Evolutionary conservation across 2,113 vertebrate genomes (phyloP), one percentile per base, ranked within the genome.

Genomic region (Ivindomyrus marchei): DNA sequence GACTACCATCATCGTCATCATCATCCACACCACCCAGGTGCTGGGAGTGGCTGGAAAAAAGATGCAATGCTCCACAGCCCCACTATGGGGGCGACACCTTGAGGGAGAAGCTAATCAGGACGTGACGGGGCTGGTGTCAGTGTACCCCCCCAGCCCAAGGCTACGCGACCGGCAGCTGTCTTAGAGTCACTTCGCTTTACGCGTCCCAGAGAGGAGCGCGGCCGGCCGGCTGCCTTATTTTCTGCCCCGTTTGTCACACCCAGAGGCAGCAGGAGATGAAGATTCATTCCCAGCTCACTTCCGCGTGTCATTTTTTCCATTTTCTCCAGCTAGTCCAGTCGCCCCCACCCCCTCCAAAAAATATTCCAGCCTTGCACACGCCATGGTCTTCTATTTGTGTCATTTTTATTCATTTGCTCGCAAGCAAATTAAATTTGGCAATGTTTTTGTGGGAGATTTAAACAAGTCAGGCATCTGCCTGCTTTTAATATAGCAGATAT

Each of bases 401-500:
- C 50, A 36, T 87, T 53, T 87, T 53, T 36, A 31, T 47, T 87
- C 50, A 42, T 58, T 89, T 85, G n/a, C 56, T 66, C 19, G 21
- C 80, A 7, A 42, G 53, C 56, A 85, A 85, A 89, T 89, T 45
- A 85, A 89, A 85, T 62, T 53, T 39, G 36, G 11, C 89, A 31
- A 62, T 52, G 53, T 85, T 50, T 36, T 58, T 85, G 80, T 62
- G 13, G 36, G 24, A 53, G 52, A 46, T 62, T 89, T 62, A 15
- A 58, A 85, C 27, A 52, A 89, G 89, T 56, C 74, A 47, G 36
- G n/a, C 46, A 50, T 45, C 27, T 42, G 50, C 77, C 53, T 39
- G 77, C 77, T 94, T 94, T 94, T 93, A 94, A 95, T 95, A 95
- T 94, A 91, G 89, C 92, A 36, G 92, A 91, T 91, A 90, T 91